Evolutionary conservation across 1,140 invertebrate genomes (phyloP), one percentile per base, ranked within the genome.

Genomic region (Hesperophylax magnus): DNA sequence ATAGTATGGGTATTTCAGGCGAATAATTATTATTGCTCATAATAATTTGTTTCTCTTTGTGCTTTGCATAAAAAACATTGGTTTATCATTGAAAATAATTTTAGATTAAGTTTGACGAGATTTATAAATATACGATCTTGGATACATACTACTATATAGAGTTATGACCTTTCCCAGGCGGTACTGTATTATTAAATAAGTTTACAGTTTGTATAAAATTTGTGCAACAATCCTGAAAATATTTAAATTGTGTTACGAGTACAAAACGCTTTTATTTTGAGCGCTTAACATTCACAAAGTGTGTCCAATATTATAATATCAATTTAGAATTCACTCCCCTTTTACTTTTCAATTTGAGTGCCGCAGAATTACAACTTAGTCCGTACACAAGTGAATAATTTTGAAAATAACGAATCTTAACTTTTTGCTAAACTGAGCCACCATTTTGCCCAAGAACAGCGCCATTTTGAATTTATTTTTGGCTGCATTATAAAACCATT

Each of bases 401-500:
- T 67, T 20, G 31, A n/a, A 31, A 31, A 72, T 72, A 72, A 54
- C 69, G 39, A 17, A 22, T 14, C 20, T 20, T 56, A 72, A 72
- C 18, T 72, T 72, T 53, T 20, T 22, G 11, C 27, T 54, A 22
- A 72, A 72, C 69, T 72, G 17, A 53, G 27, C 69, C 52, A 17
- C 47, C 69, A 72, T 53, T 72, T 53, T 47, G 17, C 47, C 27
- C 1, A 20, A n/a, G 69, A 9, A 15, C 47, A 11, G 9, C 47
- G 69, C 47, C 47, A 54, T 22, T 56, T 9, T 52, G 39, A 52
- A 54, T 54, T 53, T 52, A 22, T 72, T 22, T 54, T 47, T 52
- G 69, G 53, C 52, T 72, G 69, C 69, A 72, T 72, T 22, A 72
- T 56, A 56, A 72, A 72, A 56, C 52, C 47, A 72, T 72, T 72